Percentiles rank a stretch among this genome's conserved stretches.
Conservation (phyloP, 2,888 invertebrate genomes). For the Uropetala carovei region DNA sequence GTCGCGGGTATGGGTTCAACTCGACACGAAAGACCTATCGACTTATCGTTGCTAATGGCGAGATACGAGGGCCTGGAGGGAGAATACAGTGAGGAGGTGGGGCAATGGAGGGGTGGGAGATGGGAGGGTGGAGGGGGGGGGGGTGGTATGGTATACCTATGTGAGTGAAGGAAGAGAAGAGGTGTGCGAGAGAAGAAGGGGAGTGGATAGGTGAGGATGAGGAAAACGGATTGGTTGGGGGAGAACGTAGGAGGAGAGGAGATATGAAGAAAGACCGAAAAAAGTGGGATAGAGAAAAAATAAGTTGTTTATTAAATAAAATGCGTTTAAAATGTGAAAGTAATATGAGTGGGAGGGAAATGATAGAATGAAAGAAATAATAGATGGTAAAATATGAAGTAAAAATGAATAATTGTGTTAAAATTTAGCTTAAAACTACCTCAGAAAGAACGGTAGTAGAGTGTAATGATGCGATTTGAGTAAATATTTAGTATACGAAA, state of each 20-base stretch:
- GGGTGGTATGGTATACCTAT: constrained; percentile 11
- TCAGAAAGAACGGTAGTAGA: no score
- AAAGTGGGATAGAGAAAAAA: no score
- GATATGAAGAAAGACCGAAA: no score
- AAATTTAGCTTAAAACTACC: no score
- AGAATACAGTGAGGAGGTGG: neutral
- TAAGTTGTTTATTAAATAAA: no score
- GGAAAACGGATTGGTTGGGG: neutral
- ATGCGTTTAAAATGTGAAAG: no score
- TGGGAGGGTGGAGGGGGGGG: constrained; percentile 52
- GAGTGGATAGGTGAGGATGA: constrained; percentile 44
- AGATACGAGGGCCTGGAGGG: constrained; percentile 40
- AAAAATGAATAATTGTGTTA: no score
- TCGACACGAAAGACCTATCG: constrained; percentile 63
- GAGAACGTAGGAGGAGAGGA: neutral
- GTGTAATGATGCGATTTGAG: no score
- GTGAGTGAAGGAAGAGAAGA: constrained; percentile 58
- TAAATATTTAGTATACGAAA: no score
- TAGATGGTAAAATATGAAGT: no score
- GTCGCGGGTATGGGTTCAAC: constrained; percentile 55
- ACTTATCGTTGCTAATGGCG: constrained; percentile 63
- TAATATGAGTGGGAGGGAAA: no score
- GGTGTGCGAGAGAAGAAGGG: constrained; percentile 67
- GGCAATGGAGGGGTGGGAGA: neutral
- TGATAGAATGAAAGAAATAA: no score